Evolutionary conservation across 2,888 invertebrate genomes (phyloP), one percentile per base, ranked within the genome.

Genomic region (Cephus pygmeus): DNA sequence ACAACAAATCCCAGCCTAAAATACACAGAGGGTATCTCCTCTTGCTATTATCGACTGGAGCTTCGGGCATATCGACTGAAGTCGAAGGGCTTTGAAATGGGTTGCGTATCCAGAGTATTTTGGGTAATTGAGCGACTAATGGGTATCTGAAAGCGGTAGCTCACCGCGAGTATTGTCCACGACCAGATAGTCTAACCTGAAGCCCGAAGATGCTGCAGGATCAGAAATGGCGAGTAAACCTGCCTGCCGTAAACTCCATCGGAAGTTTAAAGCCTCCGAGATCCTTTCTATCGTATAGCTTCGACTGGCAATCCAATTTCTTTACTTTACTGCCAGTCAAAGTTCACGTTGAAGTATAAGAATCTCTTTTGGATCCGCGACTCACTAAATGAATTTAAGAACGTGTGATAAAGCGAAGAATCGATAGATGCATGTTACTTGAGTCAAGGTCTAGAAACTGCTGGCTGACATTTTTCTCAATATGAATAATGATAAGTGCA

Each of bases 71-170:
- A 74, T 74, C 35, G 34, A 35, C 73, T 69, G 76, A 71, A 15
- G 75, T 74, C 76, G 6, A 34, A 75, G 79, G 79, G 81, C 75
- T 78, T 77, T 77, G 81, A 75, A 79, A 77, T 73, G 82, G 73
- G 75, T 34, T 40, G 73, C 79, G 82, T 79, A 82, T 77, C 77
- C 76, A 35, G 79, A 77, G 76, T 81, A 77, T 77, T 79, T 77
- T 79, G 77, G 77, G 69, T 79, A 83, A 87, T 88, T 83, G 83
- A 83, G 82, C 84, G 84, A 79, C 82, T 85, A 85, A 87, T 85
- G 81, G 83, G 83, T 79, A 77, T 33, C 75, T 69, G 69, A 71
- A 76, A 35, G 33, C 68, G 71, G 76, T 75, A 71, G 35, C 74
- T 74, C 30, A 74, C 34, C 74, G 40, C 76, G 40, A 73, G 69